Percentiles rank a stretch among this genome's conserved stretches.
Conservation (phyloP, 1,140 invertebrate genomes). For the Drosophila miranda region DNA sequence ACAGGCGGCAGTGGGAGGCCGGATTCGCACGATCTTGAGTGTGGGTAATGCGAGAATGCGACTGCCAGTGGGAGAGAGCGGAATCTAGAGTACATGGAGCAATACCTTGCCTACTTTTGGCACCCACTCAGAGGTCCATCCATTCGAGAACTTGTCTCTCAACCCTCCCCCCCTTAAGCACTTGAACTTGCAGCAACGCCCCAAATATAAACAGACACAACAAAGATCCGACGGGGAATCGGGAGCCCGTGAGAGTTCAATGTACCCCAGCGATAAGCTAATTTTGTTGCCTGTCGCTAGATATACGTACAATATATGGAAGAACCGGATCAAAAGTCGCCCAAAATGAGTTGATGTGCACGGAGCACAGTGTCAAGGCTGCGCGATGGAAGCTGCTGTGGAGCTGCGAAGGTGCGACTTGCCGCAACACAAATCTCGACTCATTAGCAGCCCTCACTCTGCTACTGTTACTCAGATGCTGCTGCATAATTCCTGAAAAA, state of each 20-base stretch:
- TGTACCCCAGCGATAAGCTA: slow-evolving; percentile 71
- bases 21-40: slow-evolving; percentile 7
- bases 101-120: slow-evolving; percentile 65
- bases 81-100: slow-evolving; percentile 12
- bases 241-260: slow-evolving; percentile 53
- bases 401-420: slow-evolving; percentile 36
- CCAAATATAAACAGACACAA: slow-evolving; percentile 51
- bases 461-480: no score
- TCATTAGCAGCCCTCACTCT: slow-evolving; percentile 50
- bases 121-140: slow-evolving; percentile 5
- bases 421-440: slow-evolving; percentile 63
- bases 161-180: slow-evolving; percentile 2
- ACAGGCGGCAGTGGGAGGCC: slow-evolving; percentile 37
- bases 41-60: slow-evolving; percentile 15
- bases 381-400: background rate
- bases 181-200: slow-evolving; percentile 64
- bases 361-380: slow-evolving; percentile 42
- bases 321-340: background rate
- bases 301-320: slow-evolving; percentile 17
- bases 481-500: slow-evolving; percentile 58
- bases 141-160: no score
- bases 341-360: no score
- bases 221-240: slow-evolving; percentile 8
- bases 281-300: slow-evolving; percentile 52
- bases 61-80: no score